Conservation (phyloP, 1,140 invertebrate genomes). For the Medauroidea extradentata region DNA sequence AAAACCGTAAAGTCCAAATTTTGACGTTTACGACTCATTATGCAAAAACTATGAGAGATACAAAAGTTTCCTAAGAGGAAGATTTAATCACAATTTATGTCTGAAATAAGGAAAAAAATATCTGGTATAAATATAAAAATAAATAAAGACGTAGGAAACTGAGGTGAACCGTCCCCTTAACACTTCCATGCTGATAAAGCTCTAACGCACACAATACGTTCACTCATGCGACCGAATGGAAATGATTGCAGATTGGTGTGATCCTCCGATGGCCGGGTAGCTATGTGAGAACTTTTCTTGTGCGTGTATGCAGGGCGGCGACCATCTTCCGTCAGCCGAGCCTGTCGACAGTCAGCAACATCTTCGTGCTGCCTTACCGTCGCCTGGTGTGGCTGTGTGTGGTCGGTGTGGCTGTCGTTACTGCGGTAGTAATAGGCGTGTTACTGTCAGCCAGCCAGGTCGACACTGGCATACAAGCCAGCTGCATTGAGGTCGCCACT, state of each 20-base stretch:
- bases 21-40: no score
- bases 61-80: no score
- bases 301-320: slow-evolving; percentile 21
- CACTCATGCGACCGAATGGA: not conserved
- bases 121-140: no score
- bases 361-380: slow-evolving; percentile 6
- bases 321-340: slow-evolving; percentile 28
- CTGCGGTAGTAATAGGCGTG: not conserved
- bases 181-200: no score
- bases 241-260: not conserved
- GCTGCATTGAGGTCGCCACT: slow-evolving; percentile 21
- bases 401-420: not conserved
- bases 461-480: not conserved
- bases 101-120: no score
- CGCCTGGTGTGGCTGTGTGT: not conserved
- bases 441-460: not conserved
- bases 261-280: not conserved
- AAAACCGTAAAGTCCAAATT: no score
- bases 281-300: not conserved
- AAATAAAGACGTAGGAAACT: no score
- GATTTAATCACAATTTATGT: no score
- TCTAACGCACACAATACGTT: no score
- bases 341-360: slow-evolving; percentile 19
- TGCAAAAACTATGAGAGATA: no score
- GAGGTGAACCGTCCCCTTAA: no score